Conservation (phyloP, 2,797 vertebrate species). For the Mus caroli region DNA sequence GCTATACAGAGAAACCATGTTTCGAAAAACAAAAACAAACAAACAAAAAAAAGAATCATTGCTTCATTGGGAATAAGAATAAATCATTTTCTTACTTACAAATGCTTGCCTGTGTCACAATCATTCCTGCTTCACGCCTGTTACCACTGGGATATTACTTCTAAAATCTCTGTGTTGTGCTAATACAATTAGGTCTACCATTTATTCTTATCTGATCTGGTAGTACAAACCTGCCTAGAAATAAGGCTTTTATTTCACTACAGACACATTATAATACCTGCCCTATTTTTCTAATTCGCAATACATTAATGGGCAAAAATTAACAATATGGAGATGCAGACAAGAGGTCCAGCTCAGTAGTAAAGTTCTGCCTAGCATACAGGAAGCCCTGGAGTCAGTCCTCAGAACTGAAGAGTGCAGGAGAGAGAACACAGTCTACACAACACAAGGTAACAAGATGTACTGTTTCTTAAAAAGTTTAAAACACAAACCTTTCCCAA, state of each 20-base stretch:
- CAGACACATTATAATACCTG: not conserved
- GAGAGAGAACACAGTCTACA: not conserved
- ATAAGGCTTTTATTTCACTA: not conserved
- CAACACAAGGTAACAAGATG: conserved; percentile 50
- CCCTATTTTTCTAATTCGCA: not conserved
- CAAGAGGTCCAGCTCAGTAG: not conserved
- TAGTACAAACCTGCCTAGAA: not conserved
- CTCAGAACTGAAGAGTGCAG: not conserved
- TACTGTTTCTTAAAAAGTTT: not conserved
- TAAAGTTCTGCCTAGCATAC: not conserved
- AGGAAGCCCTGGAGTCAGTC: not conserved
- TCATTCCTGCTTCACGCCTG: not conserved
- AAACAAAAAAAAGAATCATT: not conserved
- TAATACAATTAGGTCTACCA: not conserved
- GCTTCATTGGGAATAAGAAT: not conserved
- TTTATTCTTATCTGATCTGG: not conserved
- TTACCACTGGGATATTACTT: not conserved
- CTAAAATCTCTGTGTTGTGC: conserved; percentile 2
- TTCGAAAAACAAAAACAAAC: no score
- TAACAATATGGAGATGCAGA: not conserved
- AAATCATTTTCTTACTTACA: not conserved
- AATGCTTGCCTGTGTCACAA: not conserved
- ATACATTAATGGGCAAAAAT: not conserved
- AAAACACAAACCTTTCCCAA: conserved; percentile 93
- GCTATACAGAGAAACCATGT: no score